Conservation (phyloP, 2,888 invertebrate species). For the Perizoma flavofasciatum region DNA sequence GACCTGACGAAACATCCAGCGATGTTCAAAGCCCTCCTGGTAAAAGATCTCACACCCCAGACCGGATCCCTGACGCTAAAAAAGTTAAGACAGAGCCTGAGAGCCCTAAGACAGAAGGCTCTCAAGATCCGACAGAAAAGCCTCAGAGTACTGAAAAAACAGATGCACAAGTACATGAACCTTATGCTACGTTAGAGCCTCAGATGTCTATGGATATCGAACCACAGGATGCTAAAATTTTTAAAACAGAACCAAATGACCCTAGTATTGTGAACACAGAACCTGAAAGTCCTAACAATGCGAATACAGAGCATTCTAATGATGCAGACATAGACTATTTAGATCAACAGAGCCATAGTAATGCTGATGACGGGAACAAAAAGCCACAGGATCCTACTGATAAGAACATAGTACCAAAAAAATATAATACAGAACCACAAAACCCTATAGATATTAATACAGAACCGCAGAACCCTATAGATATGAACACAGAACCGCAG, state of each 20-base stretch:
- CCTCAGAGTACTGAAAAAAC: too few species aligned
- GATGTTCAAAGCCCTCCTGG: constrained; percentile 28
- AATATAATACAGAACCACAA: too few species aligned
- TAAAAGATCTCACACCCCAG: constrained; percentile 51
- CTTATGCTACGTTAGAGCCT: neutral
- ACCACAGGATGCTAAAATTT: neutral
- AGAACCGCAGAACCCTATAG: neutral
- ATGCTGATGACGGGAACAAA: too few species aligned
- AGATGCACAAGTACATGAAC: neutral
- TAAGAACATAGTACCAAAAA: too few species aligned
- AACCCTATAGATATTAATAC: neutral
- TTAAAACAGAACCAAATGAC: too few species aligned
- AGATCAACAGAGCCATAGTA: too few species aligned
- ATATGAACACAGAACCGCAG: neutral
- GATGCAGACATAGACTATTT: too few species aligned
- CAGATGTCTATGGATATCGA: neutral
- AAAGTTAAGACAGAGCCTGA: constrained; percentile 50
- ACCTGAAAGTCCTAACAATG: too few species aligned
- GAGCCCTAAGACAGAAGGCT: neutral
- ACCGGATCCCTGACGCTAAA: constrained; percentile 44
- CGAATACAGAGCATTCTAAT: too few species aligned
- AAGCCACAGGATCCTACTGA: too few species aligned
- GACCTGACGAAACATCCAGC: constrained; percentile 1
- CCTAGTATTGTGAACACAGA: too few species aligned
- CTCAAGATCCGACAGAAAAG: too few species aligned